Evolutionary conservation across 1,140 invertebrate species (phyloP).

Genomic region (Eumaeus atala): DNA sequence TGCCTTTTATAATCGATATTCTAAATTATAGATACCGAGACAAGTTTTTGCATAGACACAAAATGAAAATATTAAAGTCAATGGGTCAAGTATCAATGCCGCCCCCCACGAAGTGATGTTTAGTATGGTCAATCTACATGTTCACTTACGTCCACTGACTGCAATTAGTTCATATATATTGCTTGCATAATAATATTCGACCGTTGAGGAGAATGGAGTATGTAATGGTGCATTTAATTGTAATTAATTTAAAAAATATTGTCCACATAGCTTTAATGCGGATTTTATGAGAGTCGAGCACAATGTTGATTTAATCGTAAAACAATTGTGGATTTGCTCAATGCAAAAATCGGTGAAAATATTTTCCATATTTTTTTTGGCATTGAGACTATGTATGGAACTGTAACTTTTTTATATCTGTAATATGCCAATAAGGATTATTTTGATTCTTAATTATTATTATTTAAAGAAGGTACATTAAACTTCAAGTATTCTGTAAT

Average conservation of each 20-base stretch:
- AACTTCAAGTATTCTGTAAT: conserved; percentile 68
- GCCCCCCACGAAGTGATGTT: too few relatives aligned
- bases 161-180: conserved; percentile 31
- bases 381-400: conserved; percentile 50
- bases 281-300: conserved; percentile 57
- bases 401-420: conserved; percentile 57
- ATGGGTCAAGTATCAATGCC: not conserved
- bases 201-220: conserved; percentile 29
- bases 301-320: conserved; percentile 58
- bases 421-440: conserved; percentile 63
- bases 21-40: too few relatives aligned
- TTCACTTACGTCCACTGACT: not conserved
- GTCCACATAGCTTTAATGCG: conserved; percentile 67
- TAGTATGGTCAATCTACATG: not conserved
- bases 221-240: conserved; percentile 69
- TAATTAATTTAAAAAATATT: conserved; percentile 64
- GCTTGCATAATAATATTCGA: conserved; percentile 50
- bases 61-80: too few relatives aligned
- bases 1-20: too few relatives aligned
- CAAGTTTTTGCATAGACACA: too few relatives aligned
- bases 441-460: conserved; percentile 64
- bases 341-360: conserved; percentile 40
- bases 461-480: conserved; percentile 67
- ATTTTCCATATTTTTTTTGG: conserved; percentile 48
- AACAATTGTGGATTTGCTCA: conserved; percentile 51